A percentile compares a stretch with the other conserved stretches of the same genome.
These are phyloP conservation scores for Lacanobia wlatinum DNA, from an alignment of 2,888 invertebrate genomes.

Conservation along the genomic window DNA sequence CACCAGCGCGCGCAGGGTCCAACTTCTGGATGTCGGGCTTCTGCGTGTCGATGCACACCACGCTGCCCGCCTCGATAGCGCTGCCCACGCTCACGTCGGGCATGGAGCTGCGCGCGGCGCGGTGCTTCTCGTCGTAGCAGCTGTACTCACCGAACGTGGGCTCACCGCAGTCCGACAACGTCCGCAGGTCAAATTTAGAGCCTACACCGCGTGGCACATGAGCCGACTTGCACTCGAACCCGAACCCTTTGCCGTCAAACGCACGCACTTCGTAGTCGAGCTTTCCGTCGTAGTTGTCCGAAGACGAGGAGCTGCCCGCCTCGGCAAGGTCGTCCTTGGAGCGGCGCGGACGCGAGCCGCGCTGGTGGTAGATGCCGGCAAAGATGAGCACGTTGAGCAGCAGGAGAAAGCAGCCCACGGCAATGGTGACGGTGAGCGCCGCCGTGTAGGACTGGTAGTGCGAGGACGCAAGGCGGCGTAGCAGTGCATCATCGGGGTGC, in stretches of 20 bases:
- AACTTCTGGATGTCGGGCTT: constrained; percentile 89
- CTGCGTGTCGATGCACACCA: constrained; percentile 89
- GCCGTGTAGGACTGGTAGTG: constrained; percentile 97
- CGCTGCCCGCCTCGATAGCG: constrained; percentile 91
- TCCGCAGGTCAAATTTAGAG: constrained; percentile 88
- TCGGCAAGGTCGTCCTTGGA: constrained; percentile 95
- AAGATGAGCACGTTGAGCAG: constrained; percentile 96
- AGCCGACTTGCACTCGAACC: constrained; percentile 90
- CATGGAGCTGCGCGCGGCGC: constrained; percentile 91
- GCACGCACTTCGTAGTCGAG: constrained; percentile 89
- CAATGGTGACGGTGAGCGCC: constrained; percentile 96
- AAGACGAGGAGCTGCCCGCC: constrained; percentile 93
- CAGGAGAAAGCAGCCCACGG: constrained; percentile 95
- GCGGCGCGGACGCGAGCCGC: constrained; percentile 93
- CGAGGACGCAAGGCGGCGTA: constrained; percentile 94
- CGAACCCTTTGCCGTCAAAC: constrained; percentile 90
- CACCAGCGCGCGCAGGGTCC: constrained; percentile 78
- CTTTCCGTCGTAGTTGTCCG: constrained; percentile 92
- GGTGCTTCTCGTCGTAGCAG: constrained; percentile 92
- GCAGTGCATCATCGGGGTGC: constrained; percentile 92
- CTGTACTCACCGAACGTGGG: constrained; percentile 92
- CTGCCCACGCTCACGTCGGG: constrained; percentile 91
- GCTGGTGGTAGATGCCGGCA: constrained; percentile 96
- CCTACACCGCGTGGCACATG: constrained; percentile 87
- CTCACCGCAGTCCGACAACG: constrained; percentile 89